Evolutionary conservation across 2,888 invertebrate species (phyloP).

Genomic region (Lithophane leautieri): DNA sequence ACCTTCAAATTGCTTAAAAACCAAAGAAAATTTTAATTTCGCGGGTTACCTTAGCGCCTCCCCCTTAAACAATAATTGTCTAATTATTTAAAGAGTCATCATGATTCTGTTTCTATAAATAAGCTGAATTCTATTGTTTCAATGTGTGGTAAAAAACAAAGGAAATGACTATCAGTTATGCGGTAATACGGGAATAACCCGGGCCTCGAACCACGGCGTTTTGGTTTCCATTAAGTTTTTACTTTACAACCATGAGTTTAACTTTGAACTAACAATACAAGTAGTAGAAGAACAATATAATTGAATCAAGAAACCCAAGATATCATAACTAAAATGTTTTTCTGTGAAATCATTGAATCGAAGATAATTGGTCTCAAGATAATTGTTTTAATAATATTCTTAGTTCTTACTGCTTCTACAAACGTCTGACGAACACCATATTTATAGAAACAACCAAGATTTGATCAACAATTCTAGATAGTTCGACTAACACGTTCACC

Average conservation of each 20-base stretch:
- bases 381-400: constrained; percentile 41
- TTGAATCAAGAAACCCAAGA: constrained; percentile 26
- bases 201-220: not conserved
- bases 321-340: not conserved
- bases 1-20: no score
- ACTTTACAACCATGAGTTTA: constrained; percentile 13
- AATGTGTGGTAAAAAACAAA: constrained; percentile 12
- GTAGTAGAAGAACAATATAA: not conserved
- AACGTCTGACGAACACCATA: constrained; percentile 16
- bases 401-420: constrained; percentile 1
- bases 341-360: constrained; percentile 25
- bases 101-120: constrained; percentile 33
- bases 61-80: no score
- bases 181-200: constrained; percentile 45
- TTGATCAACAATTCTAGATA: constrained; percentile 24
- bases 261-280: constrained; percentile 17
- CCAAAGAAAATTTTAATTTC: no score
- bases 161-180: constrained; percentile 55
- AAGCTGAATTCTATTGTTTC: constrained; percentile 16
- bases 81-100: constrained; percentile 10
- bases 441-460: constrained; percentile 13
- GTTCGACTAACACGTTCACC: constrained; percentile 67
- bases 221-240: constrained; percentile 17
- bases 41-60: no score
- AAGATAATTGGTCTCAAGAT: constrained; percentile 7